These are phyloP conservation scores for Atlantisia rogersi DNA, from an alignment of 2,113 vertebrate species.

Conservation along the genomic window DNA sequence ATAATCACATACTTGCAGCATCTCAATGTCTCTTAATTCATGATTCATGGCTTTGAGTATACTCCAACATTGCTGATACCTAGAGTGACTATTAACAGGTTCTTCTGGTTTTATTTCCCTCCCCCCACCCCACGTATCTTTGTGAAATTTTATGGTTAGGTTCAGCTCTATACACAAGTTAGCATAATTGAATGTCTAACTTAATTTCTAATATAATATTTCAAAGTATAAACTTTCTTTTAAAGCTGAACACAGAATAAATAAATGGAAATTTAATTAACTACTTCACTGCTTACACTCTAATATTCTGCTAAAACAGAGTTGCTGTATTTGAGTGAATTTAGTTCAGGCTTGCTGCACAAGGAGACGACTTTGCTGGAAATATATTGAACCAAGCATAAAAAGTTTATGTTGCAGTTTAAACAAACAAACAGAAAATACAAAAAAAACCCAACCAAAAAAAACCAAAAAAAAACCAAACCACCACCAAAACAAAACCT, in stretches of 20 bases:
- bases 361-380: background rate
- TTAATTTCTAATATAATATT: background rate
- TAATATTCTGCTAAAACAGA: background rate
- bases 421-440: background rate
- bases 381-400: background rate
- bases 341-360: background rate
- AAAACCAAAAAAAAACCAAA: accelerated
- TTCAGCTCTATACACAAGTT: background rate
- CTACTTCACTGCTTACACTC: background rate
- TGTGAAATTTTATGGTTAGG: background rate
- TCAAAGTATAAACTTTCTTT: background rate
- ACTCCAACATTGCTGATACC: background rate
- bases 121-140: background rate
- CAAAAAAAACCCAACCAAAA: background rate
- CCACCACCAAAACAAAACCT: background rate
- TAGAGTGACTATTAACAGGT: background rate
- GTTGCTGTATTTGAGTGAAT: background rate
- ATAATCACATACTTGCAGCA: background rate
- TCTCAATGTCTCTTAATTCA: background rate
- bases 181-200: background rate
- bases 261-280: background rate
- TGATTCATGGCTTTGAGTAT: background rate
- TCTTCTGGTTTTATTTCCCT: background rate
- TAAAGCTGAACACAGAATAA: background rate
- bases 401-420: background rate